Evolutionary conservation across 1,140 invertebrate genomes (phyloP), one percentile per base, ranked within the genome.

Genomic region (Condylostylus longicornis): DNA sequence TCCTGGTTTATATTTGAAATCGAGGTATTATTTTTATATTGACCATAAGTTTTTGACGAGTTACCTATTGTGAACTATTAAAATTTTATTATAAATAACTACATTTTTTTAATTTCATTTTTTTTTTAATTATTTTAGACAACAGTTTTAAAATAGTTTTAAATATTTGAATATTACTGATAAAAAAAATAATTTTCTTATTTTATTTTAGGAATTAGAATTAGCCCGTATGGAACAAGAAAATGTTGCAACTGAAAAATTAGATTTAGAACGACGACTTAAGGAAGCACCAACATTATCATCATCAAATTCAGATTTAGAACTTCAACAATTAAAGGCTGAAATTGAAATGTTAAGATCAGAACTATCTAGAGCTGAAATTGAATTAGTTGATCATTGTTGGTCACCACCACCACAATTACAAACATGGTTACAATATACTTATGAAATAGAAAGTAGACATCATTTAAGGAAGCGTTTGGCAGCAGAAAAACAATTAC

Each of bases 361-460:
- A 44, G 83, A 91, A 52, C 63, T 94, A 18, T 75, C 79, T 46
- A 69, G 82, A 19, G 83, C 87, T 8, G 86, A 93, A 62, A 81
- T 81, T 25, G 84, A 91, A 63, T 64, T 93, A 17, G 82, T 88
- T 50, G 82, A 87, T 53, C 71, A 82, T 34, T 86, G 80, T 54
- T 90, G 78, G 82, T 74, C 80, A 8, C 81, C 86, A 2, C 87
- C 89, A 3, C 63, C 72, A 17, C 82, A 82, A n/a, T 66, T 95
- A 6, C 88, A 93, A 52, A 77, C 85, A 42, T 96, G 88, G 89
- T 63, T 96, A 10, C 89, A 95, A 57, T 65, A 94, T 12, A 95
- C 89, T 1, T 84, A 95, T 61, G 90, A 96, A 66, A 70, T 93
- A 37, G 90, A 96, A 65, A 83, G 85, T 58, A 79, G 83, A 48